Percentiles rank a stretch among this genome's conserved stretches.
Conservation (phyloP, 1,140 invertebrate genomes). For the Nomia melanderi region DNA sequence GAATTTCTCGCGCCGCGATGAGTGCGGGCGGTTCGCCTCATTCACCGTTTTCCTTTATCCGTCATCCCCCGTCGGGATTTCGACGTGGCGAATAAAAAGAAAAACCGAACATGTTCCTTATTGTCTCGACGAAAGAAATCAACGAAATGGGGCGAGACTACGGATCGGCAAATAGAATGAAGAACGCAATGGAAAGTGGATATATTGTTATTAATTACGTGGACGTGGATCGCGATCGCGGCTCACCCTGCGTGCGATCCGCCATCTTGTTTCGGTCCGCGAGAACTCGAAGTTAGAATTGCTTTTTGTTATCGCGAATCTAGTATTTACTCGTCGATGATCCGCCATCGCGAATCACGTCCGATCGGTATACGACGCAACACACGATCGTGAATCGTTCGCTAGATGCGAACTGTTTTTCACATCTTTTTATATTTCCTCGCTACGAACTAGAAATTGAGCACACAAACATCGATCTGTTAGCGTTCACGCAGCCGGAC, state of each 20-base stretch:
- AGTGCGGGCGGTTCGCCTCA: no score
- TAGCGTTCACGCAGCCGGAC: slow-evolving; percentile 28
- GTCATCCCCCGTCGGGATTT: slow-evolving; percentile 18
- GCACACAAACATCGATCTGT: slow-evolving; percentile 69
- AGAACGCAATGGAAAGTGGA: slow-evolving; percentile 46
- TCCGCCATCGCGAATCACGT: slow-evolving; percentile 31
- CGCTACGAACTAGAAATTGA: slow-evolving; percentile 72
- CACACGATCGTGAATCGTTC: slow-evolving; percentile 20
- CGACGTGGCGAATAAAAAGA: slow-evolving; percentile 14
- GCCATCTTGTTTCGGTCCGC: no score
- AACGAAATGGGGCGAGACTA: slow-evolving; percentile 46
- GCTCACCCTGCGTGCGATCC: background rate
- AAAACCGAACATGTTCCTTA: slow-evolving; percentile 50
- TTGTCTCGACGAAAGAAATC: slow-evolving; percentile 57
- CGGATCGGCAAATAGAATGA: slow-evolving; percentile 32
- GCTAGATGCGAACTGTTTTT: slow-evolving; percentile 34
- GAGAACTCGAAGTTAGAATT: no score
- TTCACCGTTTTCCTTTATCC: background rate
- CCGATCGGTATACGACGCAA: background rate
- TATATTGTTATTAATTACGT: slow-evolving; percentile 10
- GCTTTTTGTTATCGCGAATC: no score
- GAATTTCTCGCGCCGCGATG: slow-evolving; percentile 3
- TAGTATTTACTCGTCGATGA: no score
- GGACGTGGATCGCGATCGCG: slow-evolving; percentile 27
- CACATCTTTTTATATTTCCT: no score